Base-by-base conservation (phyloP, 2,888 invertebrate genomes). In the Epinotia nisella region DNA sequence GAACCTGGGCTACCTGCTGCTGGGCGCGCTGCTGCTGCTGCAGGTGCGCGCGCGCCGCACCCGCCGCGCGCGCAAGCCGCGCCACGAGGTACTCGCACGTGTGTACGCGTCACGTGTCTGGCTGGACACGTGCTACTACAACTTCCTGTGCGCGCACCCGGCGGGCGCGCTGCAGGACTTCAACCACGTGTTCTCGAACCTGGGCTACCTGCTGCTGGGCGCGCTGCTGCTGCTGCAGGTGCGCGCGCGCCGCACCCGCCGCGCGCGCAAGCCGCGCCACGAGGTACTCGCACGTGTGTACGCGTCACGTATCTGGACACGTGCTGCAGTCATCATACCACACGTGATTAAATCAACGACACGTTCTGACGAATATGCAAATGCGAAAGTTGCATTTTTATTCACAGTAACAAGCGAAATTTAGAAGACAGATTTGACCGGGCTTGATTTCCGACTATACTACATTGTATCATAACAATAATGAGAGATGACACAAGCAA, bases 71-170 rank as follows among this genome's bases (percentile, higher is more conserved):
- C 78, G 79, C 0, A 67, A 51, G 35, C 90, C 91, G 0, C 68
- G 86, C 0, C 82, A 90, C 81, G 86, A 88, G 86, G 90, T 89
- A 41, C 11, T 0, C 41, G 10, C 39, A 39, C 39, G 2, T 2
- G 11, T 10, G n/a, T n/a, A n/a, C n/a, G n/a, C n/a, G n/a, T n/a
- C n/a, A n/a, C n/a, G n/a, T n/a, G n/a, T n/a, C n/a, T n/a, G n/a
- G 85, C 96, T 97, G 88, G 98, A 98, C 93, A 91, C 97, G 76
- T 98, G 98, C 90, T 98, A 97, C 90, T 98, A 98, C 93, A 98
- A 98, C 91, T 98, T 98, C 91, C 92, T 97, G 75, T 98, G 98
- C 90, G 96, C 97, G 49, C 97, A 97, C 91, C 97, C 97, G 0
- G 90, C 96, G 68, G 96, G 96, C 68, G 90, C 94, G 53, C 88